These are phyloP conservation scores for Brachionus rubens DNA, from an alignment of 1,140 invertebrate genomes.

Conservation along the genomic window DNA sequence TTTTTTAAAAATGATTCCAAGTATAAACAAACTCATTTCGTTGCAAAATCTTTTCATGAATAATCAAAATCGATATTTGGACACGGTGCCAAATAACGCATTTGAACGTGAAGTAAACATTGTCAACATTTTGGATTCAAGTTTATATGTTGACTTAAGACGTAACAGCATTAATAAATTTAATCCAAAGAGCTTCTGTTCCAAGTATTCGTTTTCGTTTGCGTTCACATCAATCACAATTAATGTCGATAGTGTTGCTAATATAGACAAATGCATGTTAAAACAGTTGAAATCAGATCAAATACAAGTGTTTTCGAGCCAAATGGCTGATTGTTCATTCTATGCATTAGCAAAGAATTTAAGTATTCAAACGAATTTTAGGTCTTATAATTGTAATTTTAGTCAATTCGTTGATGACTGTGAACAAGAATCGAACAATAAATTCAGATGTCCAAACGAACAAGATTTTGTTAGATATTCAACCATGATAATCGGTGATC, in stretches of 20 bases:
- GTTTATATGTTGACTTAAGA: neutral
- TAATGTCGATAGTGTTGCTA: neutral
- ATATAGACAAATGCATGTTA: neutral
- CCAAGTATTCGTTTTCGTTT: no score
- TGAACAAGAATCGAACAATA: neutral
- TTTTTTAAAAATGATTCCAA: no score
- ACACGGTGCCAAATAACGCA: neutral
- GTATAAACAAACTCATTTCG: no score
- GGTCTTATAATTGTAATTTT: neutral
- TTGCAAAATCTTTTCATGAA: neutral
- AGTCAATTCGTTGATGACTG: neutral
- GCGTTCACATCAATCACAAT: neutral
- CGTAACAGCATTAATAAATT: neutral
- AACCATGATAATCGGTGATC: neutral
- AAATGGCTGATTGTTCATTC: neutral
- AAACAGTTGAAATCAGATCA: neutral
- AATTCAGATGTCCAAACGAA: neutral
- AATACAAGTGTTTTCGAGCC: neutral
- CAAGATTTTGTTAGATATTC: neutral
- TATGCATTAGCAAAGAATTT: neutral
- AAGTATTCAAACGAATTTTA: neutral
- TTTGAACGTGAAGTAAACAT: neutral
- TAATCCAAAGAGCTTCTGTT: no score
- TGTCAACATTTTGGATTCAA: no score
- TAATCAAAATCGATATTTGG: neutral